Evolutionary conservation across 2,797 vertebrate species (phyloP), one percentile per base, ranked within the genome.

Genomic region (Clarias pachynema): DNA sequence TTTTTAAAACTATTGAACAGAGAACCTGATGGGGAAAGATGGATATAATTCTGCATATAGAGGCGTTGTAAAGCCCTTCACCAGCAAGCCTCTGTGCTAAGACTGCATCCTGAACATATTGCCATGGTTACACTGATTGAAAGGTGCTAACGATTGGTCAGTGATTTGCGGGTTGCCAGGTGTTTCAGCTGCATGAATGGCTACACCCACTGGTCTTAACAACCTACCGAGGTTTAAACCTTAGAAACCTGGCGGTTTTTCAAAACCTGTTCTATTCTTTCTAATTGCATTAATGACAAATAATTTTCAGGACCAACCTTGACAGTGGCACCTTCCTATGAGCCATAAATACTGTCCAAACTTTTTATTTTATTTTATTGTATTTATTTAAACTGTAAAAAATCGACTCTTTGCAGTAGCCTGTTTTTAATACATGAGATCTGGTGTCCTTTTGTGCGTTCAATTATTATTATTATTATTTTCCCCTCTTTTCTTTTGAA

Each of bases 381-480:
- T 93, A 91, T 93, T 94, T 93, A 93, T 94, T 94, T 88, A 85
- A 89, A 86, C 88, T 92, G 88, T 92, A 90, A 86, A 85, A 65
- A 86, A 85, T 83, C 84, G 84, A 89, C 82, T 89, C 87, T 90
- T 66, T 85, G 90, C 89, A 83, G 88, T 88, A 86, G 83, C 74
- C 89, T 91, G 62, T 85, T 88, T 87, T 65, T 88, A 84, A 85
- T 65, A 79, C 84, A 81, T 56, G 82, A 90, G 84, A 85, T 90
- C 88, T 87, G 79, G 83, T 84, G 75, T 86, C 56, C 69, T 86
- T 83, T 81, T 75, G 75, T 84, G 68, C 56, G 60, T 83, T 89
- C 56, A 80, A 1, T 79, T 78, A 60, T 60, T 44, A 63, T 34
- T 62, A 62, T 59, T 70, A 83, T 20, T 74, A 53, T 62, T 44